Evolutionary conservation across 2,888 invertebrate species (phyloP).

Genomic region (Lissonota sp.): DNA sequence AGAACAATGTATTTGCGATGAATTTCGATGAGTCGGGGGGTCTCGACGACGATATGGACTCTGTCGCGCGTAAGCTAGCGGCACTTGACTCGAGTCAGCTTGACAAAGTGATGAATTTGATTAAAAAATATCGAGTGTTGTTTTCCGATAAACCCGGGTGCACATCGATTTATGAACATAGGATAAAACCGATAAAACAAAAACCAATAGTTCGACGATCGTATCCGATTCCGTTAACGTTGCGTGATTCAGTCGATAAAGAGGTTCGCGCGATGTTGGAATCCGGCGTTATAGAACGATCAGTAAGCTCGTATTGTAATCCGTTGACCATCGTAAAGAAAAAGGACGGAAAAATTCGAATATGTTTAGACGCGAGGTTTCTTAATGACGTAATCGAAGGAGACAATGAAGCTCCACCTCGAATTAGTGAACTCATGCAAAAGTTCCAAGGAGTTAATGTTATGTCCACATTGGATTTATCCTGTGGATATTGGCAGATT

Average conservation of each 20-base stretch:
- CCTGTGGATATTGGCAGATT: conserved; percentile 68
- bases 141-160: conserved; percentile 68
- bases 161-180: conserved; percentile 66
- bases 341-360: conserved; percentile 30
- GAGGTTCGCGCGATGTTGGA: conserved; percentile 73
- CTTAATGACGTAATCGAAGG: conserved; percentile 71
- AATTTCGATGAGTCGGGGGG: neutral
- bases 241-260: conserved; percentile 68
- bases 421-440: conserved; percentile 64
- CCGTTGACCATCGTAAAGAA: conserved; percentile 59
- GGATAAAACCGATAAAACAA: conserved; percentile 65
- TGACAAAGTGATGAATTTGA: neutral
- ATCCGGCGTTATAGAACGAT: conserved; percentile 73
- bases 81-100: neutral
- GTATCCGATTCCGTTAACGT: conserved; percentile 74
- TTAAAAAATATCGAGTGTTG: conserved; percentile 45
- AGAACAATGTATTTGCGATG: neutral
- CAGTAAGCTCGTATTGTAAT: conserved; percentile 73
- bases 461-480: conserved; percentile 16
- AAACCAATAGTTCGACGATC: conserved; percentile 67
- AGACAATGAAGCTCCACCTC: conserved; percentile 69
- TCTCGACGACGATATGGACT: neutral
- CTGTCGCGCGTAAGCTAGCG: conserved; percentile 28
- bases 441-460: conserved; percentile 60
- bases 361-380: conserved; percentile 73